These are phyloP conservation scores for Dryas iulia DNA, from an alignment of 1,140 invertebrate genomes.

Conservation along the genomic window DNA sequence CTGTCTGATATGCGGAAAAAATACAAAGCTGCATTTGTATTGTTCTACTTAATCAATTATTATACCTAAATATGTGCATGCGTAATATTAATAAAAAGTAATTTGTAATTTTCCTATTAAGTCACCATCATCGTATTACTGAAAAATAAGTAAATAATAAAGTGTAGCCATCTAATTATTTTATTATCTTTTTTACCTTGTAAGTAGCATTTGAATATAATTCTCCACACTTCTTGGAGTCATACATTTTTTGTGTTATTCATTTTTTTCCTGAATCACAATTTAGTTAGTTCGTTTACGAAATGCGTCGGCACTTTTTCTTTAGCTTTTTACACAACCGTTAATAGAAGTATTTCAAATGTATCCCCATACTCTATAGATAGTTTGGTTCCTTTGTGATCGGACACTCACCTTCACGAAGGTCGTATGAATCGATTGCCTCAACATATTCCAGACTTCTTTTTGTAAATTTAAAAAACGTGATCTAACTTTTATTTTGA, in stretches of 20 bases:
- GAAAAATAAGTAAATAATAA: too few relatives aligned
- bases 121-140: too few relatives aligned
- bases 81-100: too few relatives aligned
- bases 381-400: constrained; percentile 50
- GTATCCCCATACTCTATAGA: constrained; percentile 36
- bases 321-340: constrained; percentile 42
- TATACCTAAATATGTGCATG: too few relatives aligned
- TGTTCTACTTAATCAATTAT: too few relatives aligned
- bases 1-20: too few relatives aligned
- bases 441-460: constrained; percentile 14
- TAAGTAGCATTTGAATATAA: not conserved
- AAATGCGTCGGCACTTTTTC: constrained; percentile 27
- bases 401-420: constrained; percentile 57
- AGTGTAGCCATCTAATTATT: not conserved
- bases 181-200: not conserved
- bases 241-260: not conserved
- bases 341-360: constrained; percentile 43
- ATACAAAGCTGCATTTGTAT: too few relatives aligned
- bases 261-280: not conserved
- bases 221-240: not conserved
- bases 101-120: too few relatives aligned
- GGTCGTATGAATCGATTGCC: constrained; percentile 38
- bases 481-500: constrained; percentile 3
- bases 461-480: constrained; percentile 18
- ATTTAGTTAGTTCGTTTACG: not conserved